Evolutionary conservation across 2,113 vertebrate species (phyloP).

Genomic region (Perca fluviatilis): DNA sequence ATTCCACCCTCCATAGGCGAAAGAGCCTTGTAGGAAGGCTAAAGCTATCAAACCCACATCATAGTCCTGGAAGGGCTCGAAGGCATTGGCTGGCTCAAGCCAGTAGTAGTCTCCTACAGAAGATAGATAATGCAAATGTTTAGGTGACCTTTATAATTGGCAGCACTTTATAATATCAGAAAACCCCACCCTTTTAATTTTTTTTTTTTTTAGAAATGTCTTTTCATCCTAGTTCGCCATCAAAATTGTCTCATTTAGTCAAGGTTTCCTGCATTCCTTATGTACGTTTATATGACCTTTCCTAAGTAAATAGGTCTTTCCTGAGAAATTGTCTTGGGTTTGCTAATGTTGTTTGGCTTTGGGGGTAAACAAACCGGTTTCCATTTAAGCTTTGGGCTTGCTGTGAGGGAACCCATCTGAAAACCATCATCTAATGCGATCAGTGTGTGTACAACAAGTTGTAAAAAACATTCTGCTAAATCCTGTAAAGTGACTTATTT

Average conservation of each 20-base stretch:
- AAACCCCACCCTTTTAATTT: not conserved
- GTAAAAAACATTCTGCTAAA: conserved; percentile 2
- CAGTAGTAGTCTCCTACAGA: conserved; percentile 91
- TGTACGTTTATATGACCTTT: not conserved
- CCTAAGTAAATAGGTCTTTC: not conserved
- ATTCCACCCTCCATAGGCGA: conserved; percentile 95
- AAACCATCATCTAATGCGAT: conserved; percentile 25
- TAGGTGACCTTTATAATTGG: not conserved
- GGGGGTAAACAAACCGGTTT: conserved; percentile 21
- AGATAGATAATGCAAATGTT: not conserved
- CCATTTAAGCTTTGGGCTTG: conserved; percentile 2
- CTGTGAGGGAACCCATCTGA: conserved; percentile 28
- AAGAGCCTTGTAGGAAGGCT: conserved; percentile 94
- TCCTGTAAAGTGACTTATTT: not conserved
- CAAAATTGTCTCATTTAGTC: not conserved
- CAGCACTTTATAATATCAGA: not conserved
- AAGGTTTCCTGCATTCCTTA: not conserved
- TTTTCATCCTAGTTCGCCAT: not conserved
- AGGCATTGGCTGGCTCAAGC: conserved; percentile 92
- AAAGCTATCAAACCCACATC: conserved; percentile 90
- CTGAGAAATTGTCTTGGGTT: conserved; percentile 5
- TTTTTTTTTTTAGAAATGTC: no score
- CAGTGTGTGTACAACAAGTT: conserved; percentile 9
- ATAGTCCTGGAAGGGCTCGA: conserved; percentile 90
- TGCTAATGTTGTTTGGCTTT: conserved; percentile 12